Percentiles rank a stretch among this genome's conserved stretches.
Evolutionary conservation across 2,888 invertebrate genomes (phyloP).

Genomic region (Subacronicta megacephala): DNA sequence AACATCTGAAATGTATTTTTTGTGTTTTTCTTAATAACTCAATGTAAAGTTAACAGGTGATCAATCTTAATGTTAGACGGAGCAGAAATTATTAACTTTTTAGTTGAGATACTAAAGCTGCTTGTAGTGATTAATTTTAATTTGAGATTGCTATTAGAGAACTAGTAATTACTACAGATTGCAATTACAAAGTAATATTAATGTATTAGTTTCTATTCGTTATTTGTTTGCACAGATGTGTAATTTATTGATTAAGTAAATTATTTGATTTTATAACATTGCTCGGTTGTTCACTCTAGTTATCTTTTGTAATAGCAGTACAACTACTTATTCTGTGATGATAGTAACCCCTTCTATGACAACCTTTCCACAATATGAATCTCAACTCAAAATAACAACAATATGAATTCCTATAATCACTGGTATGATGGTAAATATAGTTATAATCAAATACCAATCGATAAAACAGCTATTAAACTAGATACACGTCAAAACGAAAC

Average conservation of each 20-base stretch:
- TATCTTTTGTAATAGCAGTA: too few relatives aligned
- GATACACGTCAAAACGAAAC: background rate
- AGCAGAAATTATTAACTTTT: constrained; percentile 28
- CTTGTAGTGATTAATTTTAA: constrained; percentile 28
- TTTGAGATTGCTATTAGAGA: constrained; percentile 29
- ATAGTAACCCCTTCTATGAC: too few relatives aligned
- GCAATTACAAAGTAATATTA: background rate
- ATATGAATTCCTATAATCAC: too few relatives aligned
- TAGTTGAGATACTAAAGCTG: constrained; percentile 7
- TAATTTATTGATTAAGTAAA: too few relatives aligned
- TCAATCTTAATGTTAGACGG: constrained; percentile 33
- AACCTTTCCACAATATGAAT: too few relatives aligned
- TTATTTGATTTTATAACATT: too few relatives aligned
- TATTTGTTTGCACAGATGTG: constrained; percentile 5
- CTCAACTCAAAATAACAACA: too few relatives aligned
- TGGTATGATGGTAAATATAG: too few relatives aligned
- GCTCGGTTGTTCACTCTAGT: too few relatives aligned
- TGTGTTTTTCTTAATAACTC: background rate
- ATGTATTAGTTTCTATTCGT: constrained; percentile 3
- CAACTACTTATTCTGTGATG: too few relatives aligned
- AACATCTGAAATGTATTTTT: too few relatives aligned
- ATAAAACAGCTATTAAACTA: background rate
- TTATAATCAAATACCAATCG: too few relatives aligned
- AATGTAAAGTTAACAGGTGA: constrained; percentile 18
- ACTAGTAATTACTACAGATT: constrained; percentile 20